Percentiles rank a stretch among this genome's conserved stretches.
These are phyloP conservation scores for Drosophila ogumai DNA, from an alignment of 1,140 invertebrate species.

Conservation along the genomic window DNA sequence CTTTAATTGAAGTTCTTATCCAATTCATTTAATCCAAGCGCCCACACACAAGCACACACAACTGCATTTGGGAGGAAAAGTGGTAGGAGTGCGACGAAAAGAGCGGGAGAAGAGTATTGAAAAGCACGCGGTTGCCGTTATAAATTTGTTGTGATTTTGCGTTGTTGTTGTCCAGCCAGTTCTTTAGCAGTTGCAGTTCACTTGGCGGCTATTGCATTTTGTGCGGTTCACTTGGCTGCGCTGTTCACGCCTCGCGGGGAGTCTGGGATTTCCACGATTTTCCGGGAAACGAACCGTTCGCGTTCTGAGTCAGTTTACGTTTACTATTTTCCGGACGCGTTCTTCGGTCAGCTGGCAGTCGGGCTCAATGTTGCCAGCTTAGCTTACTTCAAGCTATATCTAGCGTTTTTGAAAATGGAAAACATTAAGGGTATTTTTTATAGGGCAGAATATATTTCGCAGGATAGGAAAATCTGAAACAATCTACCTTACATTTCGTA, in stretches of 20 bases:
- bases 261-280: conserved; percentile 36
- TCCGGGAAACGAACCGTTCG: conserved; percentile 55
- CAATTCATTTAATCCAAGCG: conserved; percentile 33
- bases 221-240: conserved; percentile 26
- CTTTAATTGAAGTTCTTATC: conserved; percentile 21
- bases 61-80: conserved; percentile 2
- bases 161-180: conserved; percentile 5
- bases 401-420: no score
- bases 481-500: no score
- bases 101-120: conserved; percentile 19
- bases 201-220: conserved; percentile 36
- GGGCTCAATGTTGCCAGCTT: no score
- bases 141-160: conserved; percentile 13
- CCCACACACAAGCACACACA: conserved; percentile 22
- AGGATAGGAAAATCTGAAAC: no score
- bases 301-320: conserved; percentile 15
- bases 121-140: conserved; percentile 28
- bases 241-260: conserved; percentile 39
- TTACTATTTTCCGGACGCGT: not conserved
- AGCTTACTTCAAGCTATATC: no score
- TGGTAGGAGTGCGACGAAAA: conserved; percentile 21
- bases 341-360: not conserved
- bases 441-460: no score
- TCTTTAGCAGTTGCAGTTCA: conserved; percentile 12
- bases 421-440: no score